Conservation (phyloP, 2,888 invertebrate species). For the Neelides folsomi region DNA sequence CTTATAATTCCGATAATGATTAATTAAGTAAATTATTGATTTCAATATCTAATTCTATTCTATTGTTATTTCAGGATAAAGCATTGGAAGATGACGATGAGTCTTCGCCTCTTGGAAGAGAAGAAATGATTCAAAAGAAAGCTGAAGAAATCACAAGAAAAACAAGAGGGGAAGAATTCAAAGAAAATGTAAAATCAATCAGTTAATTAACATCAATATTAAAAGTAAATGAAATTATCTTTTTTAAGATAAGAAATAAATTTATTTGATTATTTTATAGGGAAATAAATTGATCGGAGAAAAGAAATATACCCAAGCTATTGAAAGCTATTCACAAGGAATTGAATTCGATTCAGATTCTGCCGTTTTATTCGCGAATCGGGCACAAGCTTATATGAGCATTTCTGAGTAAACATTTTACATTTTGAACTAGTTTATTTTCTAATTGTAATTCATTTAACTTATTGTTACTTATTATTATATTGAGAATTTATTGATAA, state of each 20-base stretch:
- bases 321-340: conserved; percentile 72
- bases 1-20: background rate
- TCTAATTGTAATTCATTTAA: too few relatives aligned
- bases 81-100: conserved; percentile 20
- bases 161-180: conserved; percentile 18
- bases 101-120: conserved; percentile 4
- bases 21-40: conserved; percentile 1
- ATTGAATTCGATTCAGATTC: conserved; percentile 66
- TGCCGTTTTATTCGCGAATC: conserved; percentile 70
- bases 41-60: too few relatives aligned
- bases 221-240: background rate
- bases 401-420: conserved; percentile 51
- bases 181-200: conserved; percentile 13
- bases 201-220: background rate
- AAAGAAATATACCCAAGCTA: conserved; percentile 71
- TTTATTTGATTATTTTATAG: conserved; percentile 38
- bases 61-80: too few relatives aligned
- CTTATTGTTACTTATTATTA: too few relatives aligned
- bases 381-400: conserved; percentile 75
- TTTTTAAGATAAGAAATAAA: background rate
- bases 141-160: conserved; percentile 17
- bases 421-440: conserved; percentile 2
- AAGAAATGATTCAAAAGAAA: conserved; percentile 12
- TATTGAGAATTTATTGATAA: background rate
- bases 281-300: conserved; percentile 66